Evolutionary conservation across 2,113 vertebrate genomes (phyloP), one percentile per base, ranked within the genome.

Genomic region (Sinocyclocheilus grahami): DNA sequence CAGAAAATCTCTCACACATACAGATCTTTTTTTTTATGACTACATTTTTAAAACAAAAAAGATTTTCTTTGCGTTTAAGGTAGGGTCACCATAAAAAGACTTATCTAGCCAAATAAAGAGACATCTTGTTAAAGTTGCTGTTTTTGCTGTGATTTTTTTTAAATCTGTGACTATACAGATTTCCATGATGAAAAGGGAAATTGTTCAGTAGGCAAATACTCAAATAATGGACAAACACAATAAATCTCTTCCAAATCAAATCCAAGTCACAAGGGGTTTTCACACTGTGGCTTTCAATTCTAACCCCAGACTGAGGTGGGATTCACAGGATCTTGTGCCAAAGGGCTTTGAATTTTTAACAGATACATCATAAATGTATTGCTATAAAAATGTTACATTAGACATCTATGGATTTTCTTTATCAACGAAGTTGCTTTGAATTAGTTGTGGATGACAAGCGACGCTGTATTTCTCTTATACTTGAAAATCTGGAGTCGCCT

Each of bases 191-290:
- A 53, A 78, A 83, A 76, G 75, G 13, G 24, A 22, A 24, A 33
- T 14, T 51, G 78, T 30, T 75, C 39, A 60, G 55, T 46, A 58
- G 4, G 22, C 7, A 51, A 84, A 86, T 86, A 48, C 58, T 30
- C 33, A 63, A 85, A 87, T 65, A 85, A 42, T 81, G 33, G 37
- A 30, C 65, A 62, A 53, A 58, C 46, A 72, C 24, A 79, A 67
- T 75, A 65, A 80, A 24, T 65, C 78, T 20, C 24, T 51, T 55
- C 7, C 62, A 60, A 78, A 77, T 82, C 74, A 65, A 80, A 88
- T 81, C 85, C 60, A 55, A 88, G 39, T 86, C 87, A 88, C 85
- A 84, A 84, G 87, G 39, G 9, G 53, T 2, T 71, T 83, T 55
- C 18, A 72, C 22, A 3, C 82, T n/a, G 10, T 83, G 48, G 24